Evolutionary conservation across 2,888 invertebrate species (phyloP).

Genomic region (Yponomeuta sedellus): DNA sequence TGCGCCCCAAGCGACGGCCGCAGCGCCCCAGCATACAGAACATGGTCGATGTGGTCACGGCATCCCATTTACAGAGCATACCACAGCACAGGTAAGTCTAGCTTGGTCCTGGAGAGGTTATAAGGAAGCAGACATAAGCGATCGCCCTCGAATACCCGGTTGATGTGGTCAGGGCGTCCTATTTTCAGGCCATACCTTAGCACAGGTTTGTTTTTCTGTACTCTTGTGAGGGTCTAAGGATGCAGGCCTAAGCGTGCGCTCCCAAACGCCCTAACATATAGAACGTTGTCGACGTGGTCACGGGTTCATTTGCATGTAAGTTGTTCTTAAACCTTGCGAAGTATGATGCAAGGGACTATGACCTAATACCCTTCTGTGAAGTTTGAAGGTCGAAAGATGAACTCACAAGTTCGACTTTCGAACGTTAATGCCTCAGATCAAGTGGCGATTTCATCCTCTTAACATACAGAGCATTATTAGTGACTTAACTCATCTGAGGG

Average conservation of each 20-base stretch:
- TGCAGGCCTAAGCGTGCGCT: slow-evolving; percentile 59
- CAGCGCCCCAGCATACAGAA: slow-evolving; percentile 78
- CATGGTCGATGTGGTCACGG: slow-evolving; percentile 45
- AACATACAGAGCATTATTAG: slow-evolving; percentile 76
- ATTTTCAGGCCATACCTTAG: slow-evolving; percentile 35
- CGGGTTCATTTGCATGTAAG: slow-evolving; percentile 26
- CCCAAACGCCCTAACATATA: slow-evolving; percentile 81
- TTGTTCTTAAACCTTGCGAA: too few relatives aligned
- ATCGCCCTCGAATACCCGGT: slow-evolving; percentile 74
- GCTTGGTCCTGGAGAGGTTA: too few relatives aligned
- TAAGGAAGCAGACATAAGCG: slow-evolving; percentile 30
- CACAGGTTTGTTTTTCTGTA: slow-evolving; percentile 16
- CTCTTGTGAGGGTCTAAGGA: too few relatives aligned
- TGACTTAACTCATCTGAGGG: too few relatives aligned
- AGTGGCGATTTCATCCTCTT: slow-evolving; percentile 75
- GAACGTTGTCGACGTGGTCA: slow-evolving; percentile 48
- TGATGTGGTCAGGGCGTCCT: slow-evolving; percentile 38
- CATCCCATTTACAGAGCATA: slow-evolving; percentile 34
- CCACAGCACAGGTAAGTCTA: slow-evolving; percentile 29
- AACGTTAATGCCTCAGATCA: slow-evolving; percentile 82
- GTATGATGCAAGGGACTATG: too few relatives aligned
- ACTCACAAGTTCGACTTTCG: slow-evolving; percentile 78
- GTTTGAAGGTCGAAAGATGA: too few relatives aligned
- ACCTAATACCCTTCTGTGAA: too few relatives aligned
- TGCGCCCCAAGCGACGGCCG: slow-evolving; percentile 79